These are phyloP conservation scores for Ceratina australensis DNA, from an alignment of 1,140 invertebrate genomes.

Conservation along the genomic window DNA sequence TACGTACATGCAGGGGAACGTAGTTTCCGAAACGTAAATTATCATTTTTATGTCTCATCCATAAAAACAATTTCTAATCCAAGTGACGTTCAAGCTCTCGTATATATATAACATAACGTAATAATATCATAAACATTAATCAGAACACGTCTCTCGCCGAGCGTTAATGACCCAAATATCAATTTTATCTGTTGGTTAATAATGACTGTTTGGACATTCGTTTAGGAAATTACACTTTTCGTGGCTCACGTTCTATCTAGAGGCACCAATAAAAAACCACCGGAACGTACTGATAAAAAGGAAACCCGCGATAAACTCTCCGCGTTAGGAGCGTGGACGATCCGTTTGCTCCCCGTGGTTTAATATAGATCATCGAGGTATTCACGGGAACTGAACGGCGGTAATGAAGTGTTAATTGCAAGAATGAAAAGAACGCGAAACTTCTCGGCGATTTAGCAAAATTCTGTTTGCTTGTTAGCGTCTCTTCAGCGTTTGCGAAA, in stretches of 20 bases:
- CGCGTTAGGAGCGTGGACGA: slow-evolving; percentile 6
- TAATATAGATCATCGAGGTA: slow-evolving; percentile 30
- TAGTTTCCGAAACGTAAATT: too few species aligned
- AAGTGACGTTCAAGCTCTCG: too few species aligned
- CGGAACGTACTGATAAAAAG: slow-evolving; percentile 4
- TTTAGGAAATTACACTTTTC: slow-evolving; percentile 53
- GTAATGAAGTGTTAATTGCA: slow-evolving; percentile 43
- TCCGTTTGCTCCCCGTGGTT: slow-evolving; percentile 12
- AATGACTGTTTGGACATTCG: slow-evolving; percentile 7
- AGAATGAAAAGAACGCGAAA: slow-evolving; percentile 27
- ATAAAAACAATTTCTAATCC: too few species aligned
- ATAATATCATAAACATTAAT: too few species aligned
- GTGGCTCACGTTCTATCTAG: not conserved
- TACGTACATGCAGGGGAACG: too few species aligned
- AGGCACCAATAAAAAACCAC: not conserved
- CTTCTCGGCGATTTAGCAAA: slow-evolving; percentile 37
- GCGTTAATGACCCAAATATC: too few species aligned
- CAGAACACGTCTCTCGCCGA: too few species aligned
- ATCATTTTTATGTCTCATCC: too few species aligned
- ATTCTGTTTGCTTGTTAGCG: slow-evolving; percentile 29
- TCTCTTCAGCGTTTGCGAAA: slow-evolving; percentile 17
- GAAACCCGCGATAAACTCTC: not conserved
- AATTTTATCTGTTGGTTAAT: slow-evolving; percentile 40
- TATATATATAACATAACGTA: too few species aligned
- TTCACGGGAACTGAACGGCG: slow-evolving; percentile 19